These are phyloP conservation scores for Temnothorax nylanderi DNA, from an alignment of 1,140 invertebrate species.

Conservation along the genomic window DNA sequence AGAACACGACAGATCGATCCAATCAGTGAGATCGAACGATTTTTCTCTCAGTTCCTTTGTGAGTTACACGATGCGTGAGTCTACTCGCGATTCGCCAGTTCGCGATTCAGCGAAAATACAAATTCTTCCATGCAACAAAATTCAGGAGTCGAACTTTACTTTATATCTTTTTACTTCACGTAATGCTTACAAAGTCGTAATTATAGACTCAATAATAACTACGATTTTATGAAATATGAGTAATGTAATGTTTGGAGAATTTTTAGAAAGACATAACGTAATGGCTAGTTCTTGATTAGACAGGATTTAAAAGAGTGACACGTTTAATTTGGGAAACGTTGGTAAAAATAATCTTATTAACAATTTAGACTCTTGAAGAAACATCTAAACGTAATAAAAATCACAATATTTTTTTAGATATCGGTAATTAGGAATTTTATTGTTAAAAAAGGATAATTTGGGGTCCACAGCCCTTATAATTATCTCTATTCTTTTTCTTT, in stretches of 20 bases:
- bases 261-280: neutral
- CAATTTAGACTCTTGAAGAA: neutral
- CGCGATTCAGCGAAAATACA: neutral
- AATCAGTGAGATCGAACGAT: constrained; percentile 23
- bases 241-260: neutral
- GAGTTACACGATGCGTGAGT: constrained; percentile 48
- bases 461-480: neutral
- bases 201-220: neutral
- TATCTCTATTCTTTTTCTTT: neutral
- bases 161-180: neutral
- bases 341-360: neutral
- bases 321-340: neutral
- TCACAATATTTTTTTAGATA: neutral
- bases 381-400: neutral
- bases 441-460: neutral
- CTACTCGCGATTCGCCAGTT: constrained; percentile 12
- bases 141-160: neutral
- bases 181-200: neutral
- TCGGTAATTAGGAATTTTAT: neutral
- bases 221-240: neutral
- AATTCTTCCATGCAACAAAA: neutral
- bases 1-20: constrained; percentile 27
- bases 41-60: constrained; percentile 39
- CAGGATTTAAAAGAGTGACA: neutral
- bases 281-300: neutral